Evolutionary conservation across 2,888 invertebrate species (phyloP).

Genomic region (Magallana nippona): DNA sequence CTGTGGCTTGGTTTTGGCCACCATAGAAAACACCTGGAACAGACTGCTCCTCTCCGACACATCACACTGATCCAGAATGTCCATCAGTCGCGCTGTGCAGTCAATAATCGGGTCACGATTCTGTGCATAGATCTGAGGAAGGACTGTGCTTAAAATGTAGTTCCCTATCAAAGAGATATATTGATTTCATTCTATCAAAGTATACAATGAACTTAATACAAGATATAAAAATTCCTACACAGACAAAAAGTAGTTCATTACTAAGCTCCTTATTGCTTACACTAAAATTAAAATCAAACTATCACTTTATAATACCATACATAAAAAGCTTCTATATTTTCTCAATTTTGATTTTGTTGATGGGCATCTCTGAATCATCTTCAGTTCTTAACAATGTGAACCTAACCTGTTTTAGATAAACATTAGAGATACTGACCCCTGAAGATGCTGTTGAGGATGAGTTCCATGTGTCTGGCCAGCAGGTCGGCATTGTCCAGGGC

Average conservation of each 20-base stretch:
- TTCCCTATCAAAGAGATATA: conserved; percentile 85
- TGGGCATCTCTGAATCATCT: too few relatives aligned
- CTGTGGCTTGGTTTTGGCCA: conserved; percentile 89
- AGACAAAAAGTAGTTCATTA: background rate
- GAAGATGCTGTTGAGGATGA: conserved; percentile 93
- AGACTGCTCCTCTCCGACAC: conserved; percentile 91
- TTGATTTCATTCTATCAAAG: too few relatives aligned
- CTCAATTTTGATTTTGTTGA: too few relatives aligned
- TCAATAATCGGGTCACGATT: conserved; percentile 92
- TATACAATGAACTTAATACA: background rate
- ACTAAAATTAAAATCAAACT: too few relatives aligned
- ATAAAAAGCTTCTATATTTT: too few relatives aligned
- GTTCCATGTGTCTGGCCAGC: conserved; percentile 90
- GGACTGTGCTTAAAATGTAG: conserved; percentile 91
- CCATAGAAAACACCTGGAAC: conserved; percentile 89
- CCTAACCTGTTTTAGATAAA: background rate
- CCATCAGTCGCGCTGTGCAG: conserved; percentile 90
- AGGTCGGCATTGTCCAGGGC: conserved; percentile 94
- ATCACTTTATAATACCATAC: too few relatives aligned
- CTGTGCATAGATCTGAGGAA: conserved; percentile 94
- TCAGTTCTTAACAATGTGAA: too few relatives aligned
- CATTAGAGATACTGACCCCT: conserved; percentile 83
- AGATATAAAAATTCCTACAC: background rate
- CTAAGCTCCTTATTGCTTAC: too few relatives aligned
- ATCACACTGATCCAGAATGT: conserved; percentile 90